Conservation (phyloP, 1,140 invertebrate genomes). For the Sarcophaga bullata region DNA sequence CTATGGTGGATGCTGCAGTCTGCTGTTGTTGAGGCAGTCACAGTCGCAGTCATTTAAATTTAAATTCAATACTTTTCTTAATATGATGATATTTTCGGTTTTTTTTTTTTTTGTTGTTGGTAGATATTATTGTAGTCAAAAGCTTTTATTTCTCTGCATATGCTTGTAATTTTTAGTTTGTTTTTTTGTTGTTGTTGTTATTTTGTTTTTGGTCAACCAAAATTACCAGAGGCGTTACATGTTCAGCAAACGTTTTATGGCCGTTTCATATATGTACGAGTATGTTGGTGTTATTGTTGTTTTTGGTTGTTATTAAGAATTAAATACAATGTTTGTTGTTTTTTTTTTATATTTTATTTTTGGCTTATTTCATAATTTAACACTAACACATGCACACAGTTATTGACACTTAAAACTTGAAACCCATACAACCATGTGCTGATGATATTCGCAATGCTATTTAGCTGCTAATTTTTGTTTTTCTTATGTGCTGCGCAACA, state of each 20-base stretch:
- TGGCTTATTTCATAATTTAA: constrained; percentile 19
- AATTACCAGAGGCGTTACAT: constrained; percentile 19
- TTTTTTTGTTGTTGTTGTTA: background rate
- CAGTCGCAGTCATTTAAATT: background rate
- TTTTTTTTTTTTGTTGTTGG: background rate
- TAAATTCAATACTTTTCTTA: constrained; percentile 8
- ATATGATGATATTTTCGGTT: too few species aligned
- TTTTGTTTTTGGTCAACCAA: background rate
- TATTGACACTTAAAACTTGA: background rate
- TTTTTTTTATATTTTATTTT: background rate
- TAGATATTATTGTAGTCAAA: too few species aligned
- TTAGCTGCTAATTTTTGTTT: background rate
- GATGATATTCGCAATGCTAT: background rate
- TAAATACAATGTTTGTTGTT: background rate
- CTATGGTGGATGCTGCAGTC: too few species aligned
- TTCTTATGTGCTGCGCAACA: background rate
- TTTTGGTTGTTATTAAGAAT: background rate
- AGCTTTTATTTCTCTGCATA: too few species aligned
- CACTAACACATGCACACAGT: background rate
- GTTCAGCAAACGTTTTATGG: background rate
- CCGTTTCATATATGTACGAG: background rate
- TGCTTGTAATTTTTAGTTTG: too few species aligned
- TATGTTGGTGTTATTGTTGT: background rate
- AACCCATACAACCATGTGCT: background rate
- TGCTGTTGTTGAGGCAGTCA: too few species aligned